A percentile compares a stretch with the other conserved stretches of the same genome.
phyloP scores from a whole-genome alignment of 2,797 vertebrate genomes.

The Darevskia mixta region DNA sequence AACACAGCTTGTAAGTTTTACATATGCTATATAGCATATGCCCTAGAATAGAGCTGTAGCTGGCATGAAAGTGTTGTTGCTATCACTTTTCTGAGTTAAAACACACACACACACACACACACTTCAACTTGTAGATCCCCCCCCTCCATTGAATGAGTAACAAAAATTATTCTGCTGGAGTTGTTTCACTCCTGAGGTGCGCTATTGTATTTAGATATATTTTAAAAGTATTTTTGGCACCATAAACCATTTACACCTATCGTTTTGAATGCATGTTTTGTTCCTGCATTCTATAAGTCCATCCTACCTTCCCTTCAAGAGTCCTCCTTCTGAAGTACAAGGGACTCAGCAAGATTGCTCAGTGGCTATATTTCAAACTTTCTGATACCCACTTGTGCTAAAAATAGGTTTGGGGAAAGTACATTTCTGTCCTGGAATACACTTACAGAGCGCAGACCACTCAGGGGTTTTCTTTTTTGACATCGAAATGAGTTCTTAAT shows the following conservation, averaged over 20 bases:
- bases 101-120: not conserved
- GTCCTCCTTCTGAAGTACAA: not conserved
- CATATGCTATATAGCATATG: not conserved
- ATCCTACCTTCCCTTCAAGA: not conserved
- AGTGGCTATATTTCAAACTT: not conserved
- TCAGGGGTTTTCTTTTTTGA: slow-evolving; percentile 13
- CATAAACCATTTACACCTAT: not conserved
- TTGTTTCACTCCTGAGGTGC: not conserved
- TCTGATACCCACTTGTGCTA: not conserved
- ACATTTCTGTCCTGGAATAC: slow-evolving; percentile 1
- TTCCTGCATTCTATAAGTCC: not conserved
- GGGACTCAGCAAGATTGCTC: not conserved
- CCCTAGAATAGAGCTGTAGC: not conserved
- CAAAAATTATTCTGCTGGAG: not conserved
- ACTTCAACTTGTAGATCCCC: not conserved
- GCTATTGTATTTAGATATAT: not conserved
- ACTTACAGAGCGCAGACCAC: not conserved
- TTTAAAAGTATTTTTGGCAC: not conserved
- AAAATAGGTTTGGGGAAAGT: not conserved
- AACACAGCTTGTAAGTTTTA: not conserved
- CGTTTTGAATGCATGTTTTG: not conserved
- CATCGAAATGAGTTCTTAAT: not conserved
- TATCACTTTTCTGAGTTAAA: not conserved
- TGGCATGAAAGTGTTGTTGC: not conserved
- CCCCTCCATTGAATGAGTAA: not conserved